phyloP scores from a whole-genome alignment of 2,888 invertebrate species.

The Hartigia nigra region DNA sequence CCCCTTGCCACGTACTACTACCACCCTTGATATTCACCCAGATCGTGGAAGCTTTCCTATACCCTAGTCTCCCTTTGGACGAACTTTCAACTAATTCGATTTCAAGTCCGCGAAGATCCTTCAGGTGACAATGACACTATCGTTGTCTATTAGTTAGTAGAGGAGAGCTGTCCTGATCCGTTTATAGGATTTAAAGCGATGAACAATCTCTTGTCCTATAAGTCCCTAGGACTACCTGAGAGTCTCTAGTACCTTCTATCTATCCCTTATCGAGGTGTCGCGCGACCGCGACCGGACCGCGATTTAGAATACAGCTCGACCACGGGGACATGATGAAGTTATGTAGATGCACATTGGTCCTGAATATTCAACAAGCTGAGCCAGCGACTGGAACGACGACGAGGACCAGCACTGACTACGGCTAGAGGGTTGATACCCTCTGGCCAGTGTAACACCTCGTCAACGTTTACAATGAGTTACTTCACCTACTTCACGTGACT shows the following conservation, averaged over 20 bases:
- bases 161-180: constrained; percentile 11
- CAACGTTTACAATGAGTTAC: background rate
- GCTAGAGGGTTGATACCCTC: background rate
- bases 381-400: constrained; percentile 28
- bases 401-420: background rate
- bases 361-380: constrained; percentile 52
- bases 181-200: constrained; percentile 20
- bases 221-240: background rate
- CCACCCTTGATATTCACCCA: background rate
- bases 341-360: constrained; percentile 31
- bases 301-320: constrained; percentile 5
- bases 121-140: constrained; percentile 22
- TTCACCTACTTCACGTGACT: background rate
- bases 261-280: background rate
- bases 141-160: constrained; percentile 21
- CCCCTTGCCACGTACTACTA: background rate
- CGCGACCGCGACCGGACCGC: background rate
- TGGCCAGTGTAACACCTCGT: background rate
- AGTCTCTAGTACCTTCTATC: background rate
- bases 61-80: background rate
- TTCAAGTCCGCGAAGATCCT: background rate
- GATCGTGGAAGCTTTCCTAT: background rate
- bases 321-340: constrained; percentile 31
- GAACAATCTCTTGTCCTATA: background rate
- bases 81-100: constrained; percentile 2